Evolutionary conservation across 2,888 invertebrate genomes (phyloP).

Genomic region (Hypomecis punctinalis): DNA sequence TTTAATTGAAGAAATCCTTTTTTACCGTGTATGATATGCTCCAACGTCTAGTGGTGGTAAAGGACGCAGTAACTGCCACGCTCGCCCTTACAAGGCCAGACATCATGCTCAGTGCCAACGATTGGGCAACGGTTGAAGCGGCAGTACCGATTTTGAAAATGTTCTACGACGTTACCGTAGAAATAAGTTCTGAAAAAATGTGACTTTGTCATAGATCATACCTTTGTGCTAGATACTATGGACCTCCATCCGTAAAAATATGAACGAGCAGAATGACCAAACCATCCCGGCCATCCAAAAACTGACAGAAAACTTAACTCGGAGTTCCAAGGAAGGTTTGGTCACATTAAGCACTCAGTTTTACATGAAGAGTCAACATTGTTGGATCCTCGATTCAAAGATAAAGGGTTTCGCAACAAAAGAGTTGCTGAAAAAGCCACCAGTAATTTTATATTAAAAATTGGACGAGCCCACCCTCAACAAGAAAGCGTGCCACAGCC

Average conservation of each 20-base stretch:
- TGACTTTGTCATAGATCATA: conserved; percentile 2
- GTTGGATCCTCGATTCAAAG: too few species aligned
- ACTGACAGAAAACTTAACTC: neutral
- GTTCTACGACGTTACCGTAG: neutral
- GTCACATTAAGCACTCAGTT: neutral
- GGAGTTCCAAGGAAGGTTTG: neutral
- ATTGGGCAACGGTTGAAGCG: neutral
- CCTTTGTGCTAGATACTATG: conserved; percentile 10
- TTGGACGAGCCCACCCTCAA: too few species aligned
- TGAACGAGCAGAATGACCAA: neutral
- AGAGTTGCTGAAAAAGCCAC: too few species aligned
- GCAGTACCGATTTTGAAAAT: conserved; percentile 1
- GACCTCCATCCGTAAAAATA: neutral
- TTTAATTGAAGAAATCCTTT: too few species aligned
- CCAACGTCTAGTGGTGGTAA: neutral
- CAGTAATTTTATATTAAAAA: too few species aligned
- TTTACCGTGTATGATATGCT: conserved; percentile 11
- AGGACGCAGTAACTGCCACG: conserved; percentile 3
- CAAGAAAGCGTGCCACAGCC: too few species aligned
- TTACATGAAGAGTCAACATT: too few species aligned
- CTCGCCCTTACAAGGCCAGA: neutral
- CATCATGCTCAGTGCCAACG: neutral
- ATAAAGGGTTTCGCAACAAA: too few species aligned
- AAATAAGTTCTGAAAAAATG: conserved; percentile 2
- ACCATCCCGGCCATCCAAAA: neutral